Percentiles rank a stretch among this genome's conserved stretches.
phyloP scores from a whole-genome alignment of 2,797 vertebrate genomes.

The Eulemur rubriventer region DNA sequence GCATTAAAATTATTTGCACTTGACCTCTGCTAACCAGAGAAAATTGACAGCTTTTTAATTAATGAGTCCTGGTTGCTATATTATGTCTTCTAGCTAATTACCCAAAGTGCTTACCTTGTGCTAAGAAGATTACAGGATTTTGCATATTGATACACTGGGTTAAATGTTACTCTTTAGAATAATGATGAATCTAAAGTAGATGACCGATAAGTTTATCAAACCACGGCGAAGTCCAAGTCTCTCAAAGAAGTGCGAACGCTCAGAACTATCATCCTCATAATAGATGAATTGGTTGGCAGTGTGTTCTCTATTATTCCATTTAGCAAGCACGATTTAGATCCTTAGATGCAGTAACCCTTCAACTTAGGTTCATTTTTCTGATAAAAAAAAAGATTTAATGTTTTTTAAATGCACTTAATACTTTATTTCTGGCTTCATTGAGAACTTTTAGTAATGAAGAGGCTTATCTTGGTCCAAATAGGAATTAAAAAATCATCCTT shows the following conservation, averaged over 20 bases:
- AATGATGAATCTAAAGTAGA: background rate
- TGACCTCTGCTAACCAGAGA: conserved; percentile 79
- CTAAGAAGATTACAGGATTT: background rate
- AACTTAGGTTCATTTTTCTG: background rate
- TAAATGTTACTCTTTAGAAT: background rate
- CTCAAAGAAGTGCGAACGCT: background rate
- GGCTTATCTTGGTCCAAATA: background rate
- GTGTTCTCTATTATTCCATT: background rate
- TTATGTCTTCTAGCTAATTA: background rate
- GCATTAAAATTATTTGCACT: conserved; percentile 85
- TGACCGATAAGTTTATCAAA: background rate
- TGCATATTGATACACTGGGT: background rate
- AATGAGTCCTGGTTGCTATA: conserved; percentile 81
- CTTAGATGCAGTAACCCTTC: background rate
- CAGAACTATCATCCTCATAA: background rate
- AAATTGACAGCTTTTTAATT: conserved; percentile 87
- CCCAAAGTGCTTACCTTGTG: background rate
- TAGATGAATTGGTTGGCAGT: background rate
- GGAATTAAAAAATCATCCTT: background rate
- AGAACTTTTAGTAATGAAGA: background rate
- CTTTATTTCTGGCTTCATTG: background rate
- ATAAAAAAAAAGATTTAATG: background rate
- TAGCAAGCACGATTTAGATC: background rate
- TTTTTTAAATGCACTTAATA: background rate
- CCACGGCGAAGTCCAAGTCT: background rate